Percentiles rank a stretch among this genome's conserved stretches.
Evolutionary conservation across 2,888 invertebrate genomes (phyloP).

Genomic region (Tubulanus polymorphus): DNA sequence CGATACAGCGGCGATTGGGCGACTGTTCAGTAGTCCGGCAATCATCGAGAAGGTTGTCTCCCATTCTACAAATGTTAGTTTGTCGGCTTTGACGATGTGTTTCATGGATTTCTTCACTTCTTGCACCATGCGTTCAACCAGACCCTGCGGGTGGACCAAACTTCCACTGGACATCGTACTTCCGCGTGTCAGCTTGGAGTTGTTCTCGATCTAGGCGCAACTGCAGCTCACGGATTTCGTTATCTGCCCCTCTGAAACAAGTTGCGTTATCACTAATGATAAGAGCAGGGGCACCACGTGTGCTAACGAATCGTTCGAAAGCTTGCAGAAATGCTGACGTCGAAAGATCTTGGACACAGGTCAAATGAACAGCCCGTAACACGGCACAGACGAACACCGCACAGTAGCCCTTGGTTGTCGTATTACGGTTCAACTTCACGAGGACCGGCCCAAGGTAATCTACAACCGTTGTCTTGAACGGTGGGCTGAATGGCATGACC

Average conservation of each 20-base stretch:
- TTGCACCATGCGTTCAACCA: background rate
- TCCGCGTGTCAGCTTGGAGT: background rate
- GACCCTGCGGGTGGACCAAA: conserved; percentile 2
- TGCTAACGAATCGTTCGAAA: conserved; percentile 1
- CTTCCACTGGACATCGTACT: conserved; percentile 3
- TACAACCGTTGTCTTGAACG: conserved; percentile 1
- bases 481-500: conserved; percentile 7
- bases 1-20: conserved; percentile 1
- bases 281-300: background rate
- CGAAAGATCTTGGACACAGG: background rate
- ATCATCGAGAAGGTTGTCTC: background rate
- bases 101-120: background rate
- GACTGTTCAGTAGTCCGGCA: background rate
- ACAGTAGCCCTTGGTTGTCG: conserved; percentile 2
- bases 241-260: conserved; percentile 4
- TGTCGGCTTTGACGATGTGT: background rate
- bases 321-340: conserved; percentile 4
- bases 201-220: background rate
- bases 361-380: conserved; percentile 1
- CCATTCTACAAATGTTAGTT: background rate
- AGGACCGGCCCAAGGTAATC: background rate
- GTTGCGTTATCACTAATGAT: conserved; percentile 6
- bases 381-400: conserved; percentile 3
- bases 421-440: conserved; percentile 3
- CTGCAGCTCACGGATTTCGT: background rate